Conservation (phyloP, 2,888 invertebrate genomes). For the Heliconius ethilla region DNA sequence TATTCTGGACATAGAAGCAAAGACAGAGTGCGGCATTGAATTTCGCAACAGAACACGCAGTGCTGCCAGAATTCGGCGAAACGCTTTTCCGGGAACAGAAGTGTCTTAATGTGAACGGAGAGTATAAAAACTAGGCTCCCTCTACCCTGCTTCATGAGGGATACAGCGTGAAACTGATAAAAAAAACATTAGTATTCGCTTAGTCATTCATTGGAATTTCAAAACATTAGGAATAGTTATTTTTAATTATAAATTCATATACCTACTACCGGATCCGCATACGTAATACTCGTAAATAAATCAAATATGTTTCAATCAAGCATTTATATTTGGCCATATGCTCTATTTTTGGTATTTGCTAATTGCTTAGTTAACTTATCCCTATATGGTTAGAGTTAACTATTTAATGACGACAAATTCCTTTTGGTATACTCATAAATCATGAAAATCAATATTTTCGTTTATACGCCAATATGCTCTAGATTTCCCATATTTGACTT, state of each 20-base stretch:
- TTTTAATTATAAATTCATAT: constrained; percentile 7
- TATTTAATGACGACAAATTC: not conserved
- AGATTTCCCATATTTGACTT: not conserved
- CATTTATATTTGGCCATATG: not conserved
- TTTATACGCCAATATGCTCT: not conserved
- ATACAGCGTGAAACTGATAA: no score
- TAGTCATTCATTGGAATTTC: not conserved
- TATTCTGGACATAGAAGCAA: no score
- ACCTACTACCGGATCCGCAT: not conserved
- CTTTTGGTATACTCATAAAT: not conserved
- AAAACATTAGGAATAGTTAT: not conserved
- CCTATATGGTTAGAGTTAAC: not conserved
- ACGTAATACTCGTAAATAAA: not conserved
- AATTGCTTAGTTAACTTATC: constrained; percentile 27
- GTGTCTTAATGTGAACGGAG: no score
- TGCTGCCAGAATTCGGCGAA: no score
- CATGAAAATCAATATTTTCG: not conserved
- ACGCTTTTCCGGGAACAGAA: no score
- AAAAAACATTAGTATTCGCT: no score
- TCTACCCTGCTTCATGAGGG: no score
- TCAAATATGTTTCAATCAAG: not conserved
- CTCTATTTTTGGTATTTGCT: constrained; percentile 2
- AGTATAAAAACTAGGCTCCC: no score
- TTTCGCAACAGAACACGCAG: no score
- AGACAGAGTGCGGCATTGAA: no score